These are phyloP conservation scores for Anabas testudineus DNA, from an alignment of 2,797 vertebrate species.

Conservation along the genomic window DNA sequence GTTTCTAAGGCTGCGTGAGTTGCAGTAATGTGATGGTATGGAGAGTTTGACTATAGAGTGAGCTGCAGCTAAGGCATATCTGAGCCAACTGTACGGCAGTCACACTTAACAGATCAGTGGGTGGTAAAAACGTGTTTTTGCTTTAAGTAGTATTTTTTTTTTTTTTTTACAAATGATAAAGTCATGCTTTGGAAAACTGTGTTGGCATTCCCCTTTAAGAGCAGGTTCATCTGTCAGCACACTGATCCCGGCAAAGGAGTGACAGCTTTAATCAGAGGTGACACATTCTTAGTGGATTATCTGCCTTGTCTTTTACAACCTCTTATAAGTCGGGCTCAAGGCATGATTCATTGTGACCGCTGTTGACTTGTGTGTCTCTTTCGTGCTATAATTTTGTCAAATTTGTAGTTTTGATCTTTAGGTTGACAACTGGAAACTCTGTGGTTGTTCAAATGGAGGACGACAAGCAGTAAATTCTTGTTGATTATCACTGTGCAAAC, in stretches of 20 bases:
- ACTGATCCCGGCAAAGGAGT: slow-evolving; percentile 63
- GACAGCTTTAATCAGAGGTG: slow-evolving; percentile 70
- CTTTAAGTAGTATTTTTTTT: slow-evolving; percentile 16
- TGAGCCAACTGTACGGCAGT: background rate
- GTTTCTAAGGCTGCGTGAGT: slow-evolving; percentile 22
- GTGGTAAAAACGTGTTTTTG: slow-evolving; percentile 9
- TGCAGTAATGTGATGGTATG: slow-evolving; percentile 21
- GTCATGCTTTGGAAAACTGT: slow-evolving; percentile 16
- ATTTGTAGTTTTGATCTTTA: slow-evolving; percentile 74
- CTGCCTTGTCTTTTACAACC: slow-evolving; percentile 73
- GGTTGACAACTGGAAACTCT: slow-evolving; percentile 70
- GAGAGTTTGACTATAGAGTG: slow-evolving; percentile 9
- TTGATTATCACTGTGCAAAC: slow-evolving; percentile 64
- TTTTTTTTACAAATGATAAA: slow-evolving; percentile 12
- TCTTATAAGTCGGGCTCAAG: slow-evolving; percentile 62
- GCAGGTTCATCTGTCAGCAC: slow-evolving; percentile 64
- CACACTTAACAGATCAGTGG: slow-evolving; percentile 10
- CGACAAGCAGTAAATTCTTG: slow-evolving; percentile 64
- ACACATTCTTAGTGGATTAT: slow-evolving; percentile 74
- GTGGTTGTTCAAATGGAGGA: slow-evolving; percentile 61
- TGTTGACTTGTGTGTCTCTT: slow-evolving; percentile 61
- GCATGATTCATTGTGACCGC: slow-evolving; percentile 65
- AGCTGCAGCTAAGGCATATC: slow-evolving; percentile 19
- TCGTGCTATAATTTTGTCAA: slow-evolving; percentile 65
- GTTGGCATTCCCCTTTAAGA: slow-evolving; percentile 48